These are phyloP conservation scores for Stenopsyche tienmushanensis DNA, from an alignment of 1,140 invertebrate genomes.

Conservation along the genomic window DNA sequence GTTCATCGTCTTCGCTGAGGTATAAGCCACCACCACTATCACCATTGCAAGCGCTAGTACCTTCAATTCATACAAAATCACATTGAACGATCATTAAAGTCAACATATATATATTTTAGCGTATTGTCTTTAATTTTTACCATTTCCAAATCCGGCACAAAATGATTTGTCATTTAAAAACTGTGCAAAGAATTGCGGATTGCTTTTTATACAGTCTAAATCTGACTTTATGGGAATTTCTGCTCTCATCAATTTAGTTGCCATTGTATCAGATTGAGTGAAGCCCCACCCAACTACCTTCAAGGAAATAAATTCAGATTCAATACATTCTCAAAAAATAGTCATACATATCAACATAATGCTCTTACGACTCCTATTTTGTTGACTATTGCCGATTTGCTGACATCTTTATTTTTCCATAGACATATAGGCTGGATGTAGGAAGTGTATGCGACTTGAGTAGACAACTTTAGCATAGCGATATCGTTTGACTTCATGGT, in stretches of 20 bases:
- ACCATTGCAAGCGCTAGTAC: conserved; percentile 45
- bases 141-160: conserved; percentile 47
- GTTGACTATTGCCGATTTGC: background rate
- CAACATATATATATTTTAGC: conserved; percentile 44
- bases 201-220: conserved; percentile 44
- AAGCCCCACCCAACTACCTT: conserved; percentile 51
- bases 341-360: background rate
- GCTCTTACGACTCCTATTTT: background rate
- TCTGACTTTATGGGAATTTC: conserved; percentile 45
- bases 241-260: conserved; percentile 43
- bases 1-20: conserved; percentile 39
- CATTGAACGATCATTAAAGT: conserved; percentile 46
- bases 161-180: conserved; percentile 45
- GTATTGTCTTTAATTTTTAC: conserved; percentile 35
- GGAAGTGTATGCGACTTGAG: conserved; percentile 17
- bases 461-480: conserved; percentile 22
- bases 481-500: conserved; percentile 29
- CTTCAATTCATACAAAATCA: conserved; percentile 37
- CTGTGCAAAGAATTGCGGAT: conserved; percentile 46
- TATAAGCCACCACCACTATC: conserved; percentile 47
- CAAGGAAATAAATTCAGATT: conserved; percentile 15
- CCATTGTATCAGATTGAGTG: conserved; percentile 42
- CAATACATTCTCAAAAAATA: background rate
- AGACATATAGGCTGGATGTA: conserved; percentile 36
- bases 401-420: conserved; percentile 9